Conservation (phyloP, 2,888 invertebrate genomes). For the Pachliopta kotzebuea region DNA sequence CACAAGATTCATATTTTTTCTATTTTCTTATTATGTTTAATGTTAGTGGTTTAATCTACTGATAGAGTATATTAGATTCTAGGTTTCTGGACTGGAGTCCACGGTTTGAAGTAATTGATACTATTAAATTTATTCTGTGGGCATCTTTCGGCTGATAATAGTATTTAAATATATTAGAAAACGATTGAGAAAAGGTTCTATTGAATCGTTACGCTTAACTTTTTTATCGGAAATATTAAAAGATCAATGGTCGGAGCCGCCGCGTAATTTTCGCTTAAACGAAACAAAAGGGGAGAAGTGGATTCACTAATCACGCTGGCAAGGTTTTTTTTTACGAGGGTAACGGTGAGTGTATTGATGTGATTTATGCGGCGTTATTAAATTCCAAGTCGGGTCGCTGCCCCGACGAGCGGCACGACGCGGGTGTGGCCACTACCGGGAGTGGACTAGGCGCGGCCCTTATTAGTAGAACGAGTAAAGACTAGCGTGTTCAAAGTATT, state of each 20-base stretch:
- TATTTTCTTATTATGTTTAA: too few species aligned
- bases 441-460: constrained; percentile 52
- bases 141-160: too few species aligned
- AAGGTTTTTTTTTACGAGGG: constrained; percentile 41
- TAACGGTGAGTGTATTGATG: constrained; percentile 46
- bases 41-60: too few species aligned
- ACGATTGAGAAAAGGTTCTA: not conserved
- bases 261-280: constrained; percentile 30
- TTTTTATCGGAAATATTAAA: constrained; percentile 2
- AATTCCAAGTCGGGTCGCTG: constrained; percentile 59
- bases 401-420: constrained; percentile 44
- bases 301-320: constrained; percentile 49
- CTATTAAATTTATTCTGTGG: too few species aligned
- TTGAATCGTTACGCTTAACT: not conserved
- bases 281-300: constrained; percentile 49
- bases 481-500: constrained; percentile 34
- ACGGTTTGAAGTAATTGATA: too few species aligned
- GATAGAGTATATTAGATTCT: too few species aligned
- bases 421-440: constrained; percentile 42
- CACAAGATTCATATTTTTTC: too few species aligned
- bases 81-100: too few species aligned
- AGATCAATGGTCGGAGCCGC: constrained; percentile 9
- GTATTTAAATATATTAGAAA: too few species aligned
- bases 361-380: constrained; percentile 66
- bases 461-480: constrained; percentile 38